phyloP scores from a whole-genome alignment of 2,113 vertebrate genomes.

The Trogon surrucura region DNA sequence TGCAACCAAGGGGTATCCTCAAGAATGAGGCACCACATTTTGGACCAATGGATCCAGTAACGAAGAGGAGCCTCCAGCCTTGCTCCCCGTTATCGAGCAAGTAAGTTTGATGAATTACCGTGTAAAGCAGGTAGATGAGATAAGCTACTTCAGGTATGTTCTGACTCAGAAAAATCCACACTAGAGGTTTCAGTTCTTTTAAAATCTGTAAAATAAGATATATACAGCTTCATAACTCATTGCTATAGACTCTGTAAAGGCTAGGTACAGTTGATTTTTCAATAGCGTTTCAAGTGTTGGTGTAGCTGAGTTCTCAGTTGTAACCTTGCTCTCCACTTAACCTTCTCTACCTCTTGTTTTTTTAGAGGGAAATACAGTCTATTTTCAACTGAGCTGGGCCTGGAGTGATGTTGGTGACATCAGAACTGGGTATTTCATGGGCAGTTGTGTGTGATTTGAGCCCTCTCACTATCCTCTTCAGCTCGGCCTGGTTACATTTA shows the following conservation, averaged over 20 bases:
- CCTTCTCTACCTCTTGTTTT: not conserved
- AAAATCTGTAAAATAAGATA: slow-evolving; percentile 72
- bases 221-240: not conserved
- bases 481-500: not conserved
- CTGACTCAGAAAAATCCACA: slow-evolving; percentile 80
- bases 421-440: not conserved
- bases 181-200: slow-evolving; percentile 77
- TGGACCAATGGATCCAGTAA: not conserved
- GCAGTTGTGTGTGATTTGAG: not conserved
- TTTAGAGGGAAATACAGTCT: not conserved
- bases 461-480: not conserved
- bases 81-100: not conserved
- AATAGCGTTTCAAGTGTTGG: not conserved
- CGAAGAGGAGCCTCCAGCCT: not conserved
- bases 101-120: slow-evolving; percentile 56
- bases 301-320: not conserved
- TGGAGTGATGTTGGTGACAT: not conserved
- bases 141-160: slow-evolving; percentile 81
- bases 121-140: slow-evolving; percentile 82
- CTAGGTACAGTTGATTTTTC: not conserved
- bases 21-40: not conserved
- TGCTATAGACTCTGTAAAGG: not conserved
- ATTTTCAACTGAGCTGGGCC: not conserved
- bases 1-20: not conserved
- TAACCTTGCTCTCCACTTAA: not conserved